Evolutionary conservation across 2,113 vertebrate genomes (phyloP), one percentile per base, ranked within the genome.

Genomic region (Megalops atlanticus): DNA sequence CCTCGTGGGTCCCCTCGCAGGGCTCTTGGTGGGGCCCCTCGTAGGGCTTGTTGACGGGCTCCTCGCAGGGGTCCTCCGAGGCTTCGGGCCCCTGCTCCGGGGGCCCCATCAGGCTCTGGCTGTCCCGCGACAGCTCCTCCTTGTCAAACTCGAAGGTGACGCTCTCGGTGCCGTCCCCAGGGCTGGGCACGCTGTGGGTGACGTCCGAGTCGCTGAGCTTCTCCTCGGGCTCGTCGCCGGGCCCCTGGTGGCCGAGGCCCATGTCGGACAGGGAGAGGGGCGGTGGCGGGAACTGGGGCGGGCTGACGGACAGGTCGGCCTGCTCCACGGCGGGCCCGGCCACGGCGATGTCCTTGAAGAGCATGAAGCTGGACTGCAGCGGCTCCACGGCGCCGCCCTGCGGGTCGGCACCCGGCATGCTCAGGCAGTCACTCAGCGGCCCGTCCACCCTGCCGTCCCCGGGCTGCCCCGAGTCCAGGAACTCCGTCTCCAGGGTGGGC

Each of bases 271-370:
- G 87, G 1, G 90, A 89, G 38, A 94, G 89, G 4, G 92, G 88
- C 1, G 92, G 90, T 0, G 94, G 86, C 33, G 90, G 88, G 35
- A 91, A 94, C 38, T 92, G 88, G 0, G 92, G 90, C 45, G 92
- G 90, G 79, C 91, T 93, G 0, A 83, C 88, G 0, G 93, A 91
- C 12, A 95, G 87, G 85, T 93, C 91, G 0, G 90, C 87, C 27
- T 92, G 92, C 68, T 93, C 92, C 1, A 87, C 88, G 14, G 89
- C 88, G 35, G 90, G 81, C 6, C 93, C 94, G 2, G 85, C 90
- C 58, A 92, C 90, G 0, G 90, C 88, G 1, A 95, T 90, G 68
- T 95, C 93, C 90, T 95, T 95, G 36, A 95, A 95, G n/a, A 95
- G 89, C 89, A 94, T 92, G 85, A 91, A 95, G 33, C 91, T 95